Percentiles rank a stretch among this genome's conserved stretches.
These are phyloP conservation scores for Archocentrus centrarchus DNA, from an alignment of 2,113 vertebrate genomes.

Conservation along the genomic window DNA sequence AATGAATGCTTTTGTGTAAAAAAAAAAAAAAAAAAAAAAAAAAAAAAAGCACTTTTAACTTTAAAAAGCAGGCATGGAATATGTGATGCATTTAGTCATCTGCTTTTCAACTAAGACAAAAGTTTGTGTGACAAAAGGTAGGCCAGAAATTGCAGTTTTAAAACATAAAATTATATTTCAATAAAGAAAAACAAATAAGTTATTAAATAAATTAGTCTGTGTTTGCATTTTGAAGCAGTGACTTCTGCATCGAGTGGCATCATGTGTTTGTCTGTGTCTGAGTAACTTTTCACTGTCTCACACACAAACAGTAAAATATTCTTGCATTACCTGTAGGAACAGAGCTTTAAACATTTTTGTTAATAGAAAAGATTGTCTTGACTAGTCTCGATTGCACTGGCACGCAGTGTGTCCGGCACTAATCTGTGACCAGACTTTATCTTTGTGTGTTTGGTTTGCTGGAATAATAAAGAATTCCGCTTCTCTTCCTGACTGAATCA, in stretches of 20 bases:
- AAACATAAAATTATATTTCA: background rate
- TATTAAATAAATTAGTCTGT: background rate
- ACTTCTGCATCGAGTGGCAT: background rate
- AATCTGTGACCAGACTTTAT: background rate
- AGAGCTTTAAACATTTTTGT: background rate
- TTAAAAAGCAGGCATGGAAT: background rate
- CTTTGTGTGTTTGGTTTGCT: background rate
- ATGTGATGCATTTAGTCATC: background rate
- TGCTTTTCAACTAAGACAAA: background rate
- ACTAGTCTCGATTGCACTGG: background rate
- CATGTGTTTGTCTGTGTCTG: background rate
- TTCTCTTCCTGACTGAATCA: slow-evolving; percentile 32
- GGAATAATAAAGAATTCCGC: background rate
- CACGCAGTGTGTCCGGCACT: background rate
- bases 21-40: background rate
- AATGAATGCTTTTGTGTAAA: background rate
- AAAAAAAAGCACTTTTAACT: background rate
- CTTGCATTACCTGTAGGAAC: background rate
- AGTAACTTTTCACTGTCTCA: background rate
- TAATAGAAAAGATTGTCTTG: background rate
- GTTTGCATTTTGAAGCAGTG: background rate
- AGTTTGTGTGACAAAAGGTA: background rate
- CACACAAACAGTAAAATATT: background rate
- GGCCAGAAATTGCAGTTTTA: background rate
- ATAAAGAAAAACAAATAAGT: background rate